phyloP scores from a whole-genome alignment of 2,888 invertebrate species.

The Allacma fusca region DNA sequence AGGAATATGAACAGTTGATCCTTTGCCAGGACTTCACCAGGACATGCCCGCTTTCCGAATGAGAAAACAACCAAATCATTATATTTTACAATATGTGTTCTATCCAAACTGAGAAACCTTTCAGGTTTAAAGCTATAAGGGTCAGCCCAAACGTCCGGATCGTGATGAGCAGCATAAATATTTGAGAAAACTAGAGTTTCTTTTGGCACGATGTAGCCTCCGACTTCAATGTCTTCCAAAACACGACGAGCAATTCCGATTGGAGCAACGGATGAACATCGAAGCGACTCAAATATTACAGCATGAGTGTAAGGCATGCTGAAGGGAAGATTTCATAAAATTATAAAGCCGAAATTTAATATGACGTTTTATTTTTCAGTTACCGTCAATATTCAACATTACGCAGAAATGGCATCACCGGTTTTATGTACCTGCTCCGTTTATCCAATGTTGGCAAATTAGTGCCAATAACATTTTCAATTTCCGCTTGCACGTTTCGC shows the following conservation, averaged over 20 bases:
- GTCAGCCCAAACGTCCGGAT: conserved; percentile 28
- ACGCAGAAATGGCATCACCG: too few species aligned
- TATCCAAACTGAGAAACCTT: conserved; percentile 27
- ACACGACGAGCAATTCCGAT: conserved; percentile 17
- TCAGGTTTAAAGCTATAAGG: conserved; percentile 29
- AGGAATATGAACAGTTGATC: conserved; percentile 30
- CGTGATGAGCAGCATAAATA: conserved; percentile 11
- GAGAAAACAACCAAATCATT: conserved; percentile 30
- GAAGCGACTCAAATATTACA: conserved; percentile 8
- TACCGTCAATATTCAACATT: too few species aligned
- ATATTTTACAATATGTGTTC: background rate
- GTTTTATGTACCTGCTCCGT: background rate
- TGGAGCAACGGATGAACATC: conserved; percentile 19
- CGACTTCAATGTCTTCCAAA: conserved; percentile 7
- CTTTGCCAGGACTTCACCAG: conserved; percentile 31
- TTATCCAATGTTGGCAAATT: background rate
- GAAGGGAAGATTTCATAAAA: too few species aligned
- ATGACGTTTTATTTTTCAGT: too few species aligned
- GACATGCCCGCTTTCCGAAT: conserved; percentile 25
- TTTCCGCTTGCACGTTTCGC: background rate
- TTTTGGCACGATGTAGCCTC: conserved; percentile 28
- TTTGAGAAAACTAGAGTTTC: conserved; percentile 27
- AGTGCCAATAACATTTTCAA: background rate
- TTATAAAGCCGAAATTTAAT: too few species aligned
- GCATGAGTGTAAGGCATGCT: conserved; percentile 41